These are phyloP conservation scores for Orthonevra nobilis DNA, from an alignment of 2,888 invertebrate genomes.

Conservation along the genomic window DNA sequence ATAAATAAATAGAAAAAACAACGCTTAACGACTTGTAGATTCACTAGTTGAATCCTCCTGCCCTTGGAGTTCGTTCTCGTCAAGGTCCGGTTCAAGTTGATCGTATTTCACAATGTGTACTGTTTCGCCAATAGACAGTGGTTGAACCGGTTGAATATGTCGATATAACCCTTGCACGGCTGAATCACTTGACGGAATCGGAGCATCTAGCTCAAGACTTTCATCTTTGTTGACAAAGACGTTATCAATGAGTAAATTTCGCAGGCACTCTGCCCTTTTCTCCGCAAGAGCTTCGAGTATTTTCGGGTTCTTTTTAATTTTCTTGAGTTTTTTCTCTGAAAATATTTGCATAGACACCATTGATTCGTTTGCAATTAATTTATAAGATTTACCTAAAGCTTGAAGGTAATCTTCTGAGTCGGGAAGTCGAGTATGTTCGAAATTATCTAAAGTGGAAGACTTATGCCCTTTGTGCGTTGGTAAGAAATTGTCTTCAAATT, in stretches of 20 bases:
- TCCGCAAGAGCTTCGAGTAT: constrained; percentile 81
- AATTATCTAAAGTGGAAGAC: constrained; percentile 78
- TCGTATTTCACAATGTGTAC: constrained; percentile 82
- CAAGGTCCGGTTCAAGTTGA: constrained; percentile 78
- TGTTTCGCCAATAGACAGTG: constrained; percentile 81
- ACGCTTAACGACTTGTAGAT: constrained; percentile 51
- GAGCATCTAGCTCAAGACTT: constrained; percentile 79
- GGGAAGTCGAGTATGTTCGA: constrained; percentile 79
- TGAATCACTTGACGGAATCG: constrained; percentile 77
- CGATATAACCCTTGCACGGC: constrained; percentile 78
- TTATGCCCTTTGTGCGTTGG: constrained; percentile 77
- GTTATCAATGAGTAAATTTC: constrained; percentile 79
- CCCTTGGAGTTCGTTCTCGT: constrained; percentile 59
- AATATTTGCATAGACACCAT: too few species aligned
- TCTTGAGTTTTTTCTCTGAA: constrained; percentile 80
- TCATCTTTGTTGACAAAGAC: constrained; percentile 72
- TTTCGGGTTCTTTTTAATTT: constrained; percentile 81
- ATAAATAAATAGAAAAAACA: too few species aligned
- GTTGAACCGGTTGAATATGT: constrained; percentile 81
- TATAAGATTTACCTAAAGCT: constrained; percentile 84
- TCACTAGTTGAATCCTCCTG: constrained; percentile 63
- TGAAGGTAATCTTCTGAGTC: constrained; percentile 81
- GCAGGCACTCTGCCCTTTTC: constrained; percentile 81
- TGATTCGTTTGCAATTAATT: too few species aligned
- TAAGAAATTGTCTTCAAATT: constrained; percentile 83